Evolutionary conservation across 2,113 vertebrate species (phyloP), one percentile per base, ranked within the genome.

Genomic region (Etia nguti): DNA sequence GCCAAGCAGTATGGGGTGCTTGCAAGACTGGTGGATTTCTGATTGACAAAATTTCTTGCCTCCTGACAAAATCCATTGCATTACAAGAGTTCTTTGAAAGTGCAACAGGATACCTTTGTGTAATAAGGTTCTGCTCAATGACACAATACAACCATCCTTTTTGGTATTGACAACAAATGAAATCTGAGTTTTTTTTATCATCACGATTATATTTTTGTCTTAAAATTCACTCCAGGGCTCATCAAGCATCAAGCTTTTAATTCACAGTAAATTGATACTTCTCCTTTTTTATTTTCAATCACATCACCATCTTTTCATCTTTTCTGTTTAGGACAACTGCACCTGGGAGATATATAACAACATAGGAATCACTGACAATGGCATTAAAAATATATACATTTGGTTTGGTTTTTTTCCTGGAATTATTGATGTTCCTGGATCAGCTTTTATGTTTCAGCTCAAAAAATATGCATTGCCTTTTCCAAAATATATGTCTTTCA

Each of bases 11-110:
- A 50, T 31, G 86, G 79, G 80, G 86, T 77, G 87, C 83, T 82
- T 90, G 85, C 84, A 86, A 79, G 68, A 85, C 86, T 73, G 86
- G 62, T 50, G 52, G 56, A 73, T 82, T 80, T 84, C 59, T 85
- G 83, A 93, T 87, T 60, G 80, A 80, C 84, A 70, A 83, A 86
- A 86, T 84, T 81, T n/a, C 60, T 70, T 2, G 1, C 18, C 86
- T 60, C 48, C 84, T 65, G 75, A 81, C 84, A 70, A 84, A 86
- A 84, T 11, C 81, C 20, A 48, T 65, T 56, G 75, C 43, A 24
- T 73, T 89, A 50, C 65, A 22, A 31, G 43, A 79, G 57, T 75
- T 75, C 9, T 86, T 70, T 84, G 73, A 77, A 87, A 79, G 75
- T 57, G 16, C 43, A 65, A 43, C 82, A 81, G n/a, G 24, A 57